Percentiles rank a stretch among this genome's conserved stretches.
Evolutionary conservation across 2,113 vertebrate species (phyloP).

Genomic region (Passer domesticus): DNA sequence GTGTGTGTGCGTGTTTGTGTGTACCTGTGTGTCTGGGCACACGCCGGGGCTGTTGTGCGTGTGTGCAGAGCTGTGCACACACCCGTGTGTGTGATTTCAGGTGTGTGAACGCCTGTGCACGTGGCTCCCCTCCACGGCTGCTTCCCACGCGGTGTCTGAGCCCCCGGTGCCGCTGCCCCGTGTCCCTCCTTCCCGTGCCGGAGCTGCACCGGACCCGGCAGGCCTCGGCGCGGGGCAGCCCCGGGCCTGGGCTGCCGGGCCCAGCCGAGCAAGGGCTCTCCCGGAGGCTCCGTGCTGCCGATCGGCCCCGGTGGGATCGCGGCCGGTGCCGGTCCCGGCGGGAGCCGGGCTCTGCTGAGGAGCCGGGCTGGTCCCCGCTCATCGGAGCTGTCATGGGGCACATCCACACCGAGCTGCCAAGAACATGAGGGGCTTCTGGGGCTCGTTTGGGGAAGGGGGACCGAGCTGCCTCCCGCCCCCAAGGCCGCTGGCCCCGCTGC

Average conservation of each 20-base stretch:
- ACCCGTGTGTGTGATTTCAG: too few relatives aligned
- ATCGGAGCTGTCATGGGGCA: neutral
- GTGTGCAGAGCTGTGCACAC: neutral
- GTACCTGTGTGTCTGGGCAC: neutral
- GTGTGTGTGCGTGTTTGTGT: too few relatives aligned
- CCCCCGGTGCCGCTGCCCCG: rapidly evolving
- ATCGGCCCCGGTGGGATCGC: neutral
- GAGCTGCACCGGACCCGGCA: rapidly evolving
- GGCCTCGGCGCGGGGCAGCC: neutral
- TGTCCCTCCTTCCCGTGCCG: neutral
- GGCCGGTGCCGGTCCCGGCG: neutral
- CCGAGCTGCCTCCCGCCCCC: neutral
- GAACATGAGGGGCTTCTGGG: neutral
- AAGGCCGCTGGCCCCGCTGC: neutral
- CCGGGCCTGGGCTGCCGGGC: rapidly evolving
- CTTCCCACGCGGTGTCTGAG: neutral
- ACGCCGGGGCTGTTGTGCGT: rapidly evolving
- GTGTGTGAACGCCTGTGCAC: rapidly evolving
- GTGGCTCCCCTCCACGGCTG: rapidly evolving
- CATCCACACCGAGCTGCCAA: neutral
- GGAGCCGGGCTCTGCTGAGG: neutral
- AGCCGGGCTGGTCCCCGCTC: neutral
- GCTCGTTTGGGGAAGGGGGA: neutral
- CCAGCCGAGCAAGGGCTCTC: neutral
- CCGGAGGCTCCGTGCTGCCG: neutral